Evolutionary conservation across 2,888 invertebrate genomes (phyloP).

Genomic region (Neria commutata): DNA sequence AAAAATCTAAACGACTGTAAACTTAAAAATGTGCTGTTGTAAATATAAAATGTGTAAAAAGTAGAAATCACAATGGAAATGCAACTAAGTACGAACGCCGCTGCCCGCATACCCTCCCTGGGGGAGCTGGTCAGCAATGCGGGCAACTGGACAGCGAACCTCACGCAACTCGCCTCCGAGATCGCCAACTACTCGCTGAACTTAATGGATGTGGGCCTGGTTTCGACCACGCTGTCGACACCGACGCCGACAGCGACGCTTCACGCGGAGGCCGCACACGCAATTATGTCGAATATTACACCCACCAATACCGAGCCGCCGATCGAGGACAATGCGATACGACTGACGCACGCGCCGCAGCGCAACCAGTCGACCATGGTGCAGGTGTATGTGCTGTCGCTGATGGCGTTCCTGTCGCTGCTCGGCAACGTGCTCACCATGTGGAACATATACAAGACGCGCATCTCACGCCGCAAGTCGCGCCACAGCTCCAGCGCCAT

Average conservation of each 20-base stretch:
- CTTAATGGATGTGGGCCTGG: constrained; percentile 37
- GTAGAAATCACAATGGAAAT: background rate
- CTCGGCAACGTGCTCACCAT: constrained; percentile 79
- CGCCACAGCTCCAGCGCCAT: constrained; percentile 73
- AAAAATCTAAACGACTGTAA: no score
- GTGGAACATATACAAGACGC: constrained; percentile 73
- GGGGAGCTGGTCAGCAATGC: background rate
- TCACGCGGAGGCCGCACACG: constrained; percentile 33
- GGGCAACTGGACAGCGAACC: constrained; percentile 36
- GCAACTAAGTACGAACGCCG: background rate
- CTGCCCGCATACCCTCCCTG: background rate
- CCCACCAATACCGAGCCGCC: constrained; percentile 32
- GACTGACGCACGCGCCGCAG: constrained; percentile 71
- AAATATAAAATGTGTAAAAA: background rate
- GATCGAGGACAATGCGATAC: constrained; percentile 26
- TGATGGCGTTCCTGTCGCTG: constrained; percentile 76
- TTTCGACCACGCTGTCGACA: constrained; percentile 20
- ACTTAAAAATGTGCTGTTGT: no score
- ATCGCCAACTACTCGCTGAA: constrained; percentile 43
- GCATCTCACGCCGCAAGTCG: constrained; percentile 65
- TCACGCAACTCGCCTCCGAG: constrained; percentile 37
- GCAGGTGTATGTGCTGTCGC: constrained; percentile 70
- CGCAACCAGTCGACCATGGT: constrained; percentile 69
- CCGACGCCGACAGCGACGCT: constrained; percentile 6
- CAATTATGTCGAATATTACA: constrained; percentile 37